A percentile compares a stretch with the other conserved stretches of the same genome.
Evolutionary conservation across 2,888 invertebrate genomes (phyloP).

Genomic region (Tipula helvola): DNA sequence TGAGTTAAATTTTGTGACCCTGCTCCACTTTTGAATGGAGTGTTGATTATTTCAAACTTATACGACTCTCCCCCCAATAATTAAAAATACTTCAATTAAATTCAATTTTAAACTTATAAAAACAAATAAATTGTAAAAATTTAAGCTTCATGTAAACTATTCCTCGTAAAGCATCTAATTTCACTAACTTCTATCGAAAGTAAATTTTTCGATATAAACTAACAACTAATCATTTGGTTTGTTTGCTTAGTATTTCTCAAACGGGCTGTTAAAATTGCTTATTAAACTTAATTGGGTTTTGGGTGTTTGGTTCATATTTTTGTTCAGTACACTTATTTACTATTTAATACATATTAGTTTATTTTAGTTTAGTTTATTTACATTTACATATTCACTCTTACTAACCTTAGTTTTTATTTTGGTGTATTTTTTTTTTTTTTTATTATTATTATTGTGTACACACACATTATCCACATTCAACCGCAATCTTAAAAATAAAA

Average conservation of each 20-base stretch:
- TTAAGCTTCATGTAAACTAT: background rate
- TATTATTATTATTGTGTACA: background rate
- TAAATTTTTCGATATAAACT: background rate
- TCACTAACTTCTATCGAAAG: too few relatives aligned
- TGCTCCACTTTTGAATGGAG: too few relatives aligned
- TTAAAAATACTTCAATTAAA: too few relatives aligned
- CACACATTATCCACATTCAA: background rate
- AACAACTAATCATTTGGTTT: background rate
- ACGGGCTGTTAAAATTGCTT: background rate
- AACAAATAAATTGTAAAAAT: too few relatives aligned
- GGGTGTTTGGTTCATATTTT: background rate
- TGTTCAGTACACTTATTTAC: background rate
- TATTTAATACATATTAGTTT: background rate
- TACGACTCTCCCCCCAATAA: too few relatives aligned
- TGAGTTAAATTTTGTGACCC: too few relatives aligned
- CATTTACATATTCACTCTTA: background rate
- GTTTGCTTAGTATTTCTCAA: background rate
- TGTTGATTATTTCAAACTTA: too few relatives aligned
- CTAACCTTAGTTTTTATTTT: background rate
- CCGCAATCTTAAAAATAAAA: background rate
- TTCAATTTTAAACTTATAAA: too few relatives aligned
- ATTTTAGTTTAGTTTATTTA: background rate
- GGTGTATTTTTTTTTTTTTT: background rate
- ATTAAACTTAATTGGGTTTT: background rate
- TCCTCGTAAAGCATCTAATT: background rate